These are phyloP conservation scores for Mohoua ochrocephala DNA, from an alignment of 2,113 vertebrate species.

Conservation along the genomic window DNA sequence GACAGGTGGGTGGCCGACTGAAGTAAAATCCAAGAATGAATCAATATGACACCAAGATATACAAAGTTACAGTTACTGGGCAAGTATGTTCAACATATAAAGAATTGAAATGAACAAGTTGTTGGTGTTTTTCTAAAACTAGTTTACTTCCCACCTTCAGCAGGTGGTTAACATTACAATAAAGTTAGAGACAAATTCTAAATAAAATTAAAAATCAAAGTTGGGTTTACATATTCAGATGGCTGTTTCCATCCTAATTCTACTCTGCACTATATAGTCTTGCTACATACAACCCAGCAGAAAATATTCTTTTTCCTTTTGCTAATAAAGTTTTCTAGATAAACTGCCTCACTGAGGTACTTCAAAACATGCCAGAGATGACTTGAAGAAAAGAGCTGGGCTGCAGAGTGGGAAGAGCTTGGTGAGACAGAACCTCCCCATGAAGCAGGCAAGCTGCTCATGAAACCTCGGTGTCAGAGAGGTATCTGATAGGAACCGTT, in stretches of 20 bases:
- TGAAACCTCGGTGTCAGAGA: neutral
- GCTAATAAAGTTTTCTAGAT: neutral
- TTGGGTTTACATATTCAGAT: neutral
- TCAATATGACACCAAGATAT: neutral
- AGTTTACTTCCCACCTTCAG: neutral
- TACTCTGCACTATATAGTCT: neutral
- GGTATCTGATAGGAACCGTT: neutral
- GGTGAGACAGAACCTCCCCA: neutral
- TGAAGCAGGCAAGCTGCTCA: neutral
- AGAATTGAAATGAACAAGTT: neutral
- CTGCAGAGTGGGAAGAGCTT: neutral
- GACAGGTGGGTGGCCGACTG: slow-evolving; percentile 79
- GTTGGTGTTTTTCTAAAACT: neutral
- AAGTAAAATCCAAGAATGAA: slow-evolving; percentile 26
- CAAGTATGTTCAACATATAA: neutral
- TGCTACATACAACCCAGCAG: neutral
- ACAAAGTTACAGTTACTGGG: neutral
- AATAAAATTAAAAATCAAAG: neutral
- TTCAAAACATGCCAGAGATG: neutral
- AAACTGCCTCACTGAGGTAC: neutral
- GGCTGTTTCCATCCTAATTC: neutral
- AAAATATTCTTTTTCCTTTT: neutral
- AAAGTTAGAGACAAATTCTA: neutral
- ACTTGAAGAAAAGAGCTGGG: neutral
- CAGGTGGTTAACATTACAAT: neutral